Evolutionary conservation across 2,888 invertebrate species (phyloP).

Genomic region (Caenorhabditis sulstoni): DNA sequence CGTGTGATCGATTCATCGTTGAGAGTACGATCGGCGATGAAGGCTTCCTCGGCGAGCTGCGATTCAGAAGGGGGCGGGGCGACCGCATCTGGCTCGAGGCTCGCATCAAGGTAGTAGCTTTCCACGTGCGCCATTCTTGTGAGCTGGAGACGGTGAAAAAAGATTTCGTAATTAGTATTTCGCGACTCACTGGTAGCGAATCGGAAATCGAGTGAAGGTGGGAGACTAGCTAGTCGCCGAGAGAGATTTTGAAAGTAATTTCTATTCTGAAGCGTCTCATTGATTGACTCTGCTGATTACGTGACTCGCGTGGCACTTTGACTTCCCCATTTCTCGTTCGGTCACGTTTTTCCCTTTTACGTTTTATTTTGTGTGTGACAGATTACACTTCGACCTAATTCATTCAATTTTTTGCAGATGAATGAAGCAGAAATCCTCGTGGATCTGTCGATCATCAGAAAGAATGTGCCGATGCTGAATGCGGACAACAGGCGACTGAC

Average conservation of each 20-base stretch:
- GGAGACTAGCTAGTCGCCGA: slow-evolving; percentile 4
- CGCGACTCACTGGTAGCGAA: slow-evolving; percentile 17
- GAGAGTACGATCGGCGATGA: slow-evolving; percentile 31
- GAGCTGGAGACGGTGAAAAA: neutral
- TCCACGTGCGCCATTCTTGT: slow-evolving; percentile 50
- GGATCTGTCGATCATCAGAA: too few species aligned
- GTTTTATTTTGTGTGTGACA: too few species aligned
- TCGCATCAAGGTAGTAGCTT: slow-evolving; percentile 48
- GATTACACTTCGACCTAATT: too few species aligned
- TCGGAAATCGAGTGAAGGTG: slow-evolving; percentile 14
- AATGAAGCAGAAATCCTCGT: too few species aligned
- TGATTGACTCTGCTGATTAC: too few species aligned
- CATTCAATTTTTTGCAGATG: too few species aligned
- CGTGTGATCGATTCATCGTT: slow-evolving; percentile 22
- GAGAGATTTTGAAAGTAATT: slow-evolving; percentile 2
- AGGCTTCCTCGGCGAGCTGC: slow-evolving; percentile 2
- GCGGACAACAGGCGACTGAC: too few species aligned
- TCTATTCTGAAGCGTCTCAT: neutral
- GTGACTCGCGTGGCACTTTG: too few species aligned
- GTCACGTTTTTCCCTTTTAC: too few species aligned
- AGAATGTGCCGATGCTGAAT: too few species aligned
- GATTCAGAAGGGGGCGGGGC: neutral
- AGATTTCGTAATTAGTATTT: neutral
- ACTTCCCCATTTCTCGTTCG: too few species aligned
- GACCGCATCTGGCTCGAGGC: slow-evolving; percentile 27